These are phyloP conservation scores for Kryptopterus vitreolus DNA, from an alignment of 2,797 vertebrate species.

Conservation along the genomic window DNA sequence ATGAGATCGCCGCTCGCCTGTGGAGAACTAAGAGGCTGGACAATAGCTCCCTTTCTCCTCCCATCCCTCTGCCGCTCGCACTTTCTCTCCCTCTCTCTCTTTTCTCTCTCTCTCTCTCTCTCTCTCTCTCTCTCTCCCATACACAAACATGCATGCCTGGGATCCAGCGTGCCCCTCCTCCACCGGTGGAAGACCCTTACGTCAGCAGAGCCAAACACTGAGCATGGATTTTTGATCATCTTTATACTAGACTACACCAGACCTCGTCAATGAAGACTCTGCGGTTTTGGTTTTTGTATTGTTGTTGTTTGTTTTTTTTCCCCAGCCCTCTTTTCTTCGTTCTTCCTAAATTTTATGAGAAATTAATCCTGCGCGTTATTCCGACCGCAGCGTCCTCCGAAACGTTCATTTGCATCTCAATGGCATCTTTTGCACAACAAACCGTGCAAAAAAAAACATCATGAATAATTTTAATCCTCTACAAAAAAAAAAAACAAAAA, in stretches of 20 bases:
- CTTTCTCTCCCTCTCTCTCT: conserved; percentile 31
- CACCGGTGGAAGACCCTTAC: conserved; percentile 64
- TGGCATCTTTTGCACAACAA: conserved; percentile 3
- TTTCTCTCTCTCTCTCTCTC: conserved; percentile 37
- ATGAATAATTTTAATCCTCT: not conserved
- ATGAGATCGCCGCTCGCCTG: conserved; percentile 76
- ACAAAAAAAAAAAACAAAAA: too few species aligned
- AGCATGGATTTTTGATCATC: conserved; percentile 47
- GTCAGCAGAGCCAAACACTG: conserved; percentile 58
- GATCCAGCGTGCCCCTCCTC: conserved; percentile 50
- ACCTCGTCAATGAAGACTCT: conserved; percentile 19
- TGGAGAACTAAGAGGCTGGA: conserved; percentile 73
- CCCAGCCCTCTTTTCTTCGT: not conserved
- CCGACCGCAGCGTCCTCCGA: conserved; percentile 15
- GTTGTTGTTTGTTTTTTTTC: too few species aligned
- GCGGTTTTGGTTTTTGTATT: too few species aligned
- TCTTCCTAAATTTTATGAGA: not conserved
- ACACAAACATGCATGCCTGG: conserved; percentile 48
- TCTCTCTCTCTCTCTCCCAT: conserved; percentile 18
- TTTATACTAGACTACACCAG: conserved; percentile 14
- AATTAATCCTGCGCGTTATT: conserved; percentile 21
- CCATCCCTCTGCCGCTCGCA: conserved; percentile 67
- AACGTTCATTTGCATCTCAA: conserved; percentile 30
- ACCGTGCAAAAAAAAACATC: not conserved
- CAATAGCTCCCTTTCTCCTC: conserved; percentile 65